Evolutionary conservation across 2,797 vertebrate genomes (phyloP), one percentile per base, ranked within the genome.

Genomic region (Macroramphosus scolopax): DNA sequence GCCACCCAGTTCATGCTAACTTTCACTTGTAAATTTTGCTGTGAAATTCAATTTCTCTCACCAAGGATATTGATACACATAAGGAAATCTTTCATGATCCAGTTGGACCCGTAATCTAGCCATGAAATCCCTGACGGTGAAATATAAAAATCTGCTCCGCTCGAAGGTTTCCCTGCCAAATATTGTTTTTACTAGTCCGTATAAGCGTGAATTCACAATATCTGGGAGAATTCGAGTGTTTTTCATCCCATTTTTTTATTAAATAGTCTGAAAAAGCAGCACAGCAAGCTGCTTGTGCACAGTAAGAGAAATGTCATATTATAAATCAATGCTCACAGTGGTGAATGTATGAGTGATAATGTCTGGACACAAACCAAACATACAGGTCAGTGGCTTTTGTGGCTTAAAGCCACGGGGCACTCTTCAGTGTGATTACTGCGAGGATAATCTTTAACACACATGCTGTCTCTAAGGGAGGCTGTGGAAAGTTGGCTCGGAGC

Each of bases 361-460:
- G 53, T 59, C 32, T 62, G 65, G 51, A 83, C 77, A 53, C 63
- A 36, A 63, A 53, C 3, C 13, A 22, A 64, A 39, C 25, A 33
- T 57, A 73, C 67, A 79, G 44, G 65, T 82, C 77, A 81, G 59
- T 68, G 54, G 69, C 77, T 84, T 81, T 57, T 77, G 68, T 68
- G 71, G 75, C 63, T 68, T 59, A 62, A 80, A 65, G 48, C 48
- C 36, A 5, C n/a, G 2, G 50, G 66, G 70, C 42, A 58, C 75
- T 52, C 37, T 11, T 34, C 24, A 57, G 85, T 71, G 71, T 36
- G 83, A 80, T 63, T 63, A 72, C 75, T 18, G 68, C 12, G 28
- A 68, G 80, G 83, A 64, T 82, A 81, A 88, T 86, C 86, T 87
- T 50, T 84, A 89, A 50, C 63, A 75, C 85, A 89, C 75, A 87